A percentile compares a stretch with the other conserved stretches of the same genome.
Conservation (phyloP, 1,140 invertebrate genomes). For the Atta cephalotes region DNA sequence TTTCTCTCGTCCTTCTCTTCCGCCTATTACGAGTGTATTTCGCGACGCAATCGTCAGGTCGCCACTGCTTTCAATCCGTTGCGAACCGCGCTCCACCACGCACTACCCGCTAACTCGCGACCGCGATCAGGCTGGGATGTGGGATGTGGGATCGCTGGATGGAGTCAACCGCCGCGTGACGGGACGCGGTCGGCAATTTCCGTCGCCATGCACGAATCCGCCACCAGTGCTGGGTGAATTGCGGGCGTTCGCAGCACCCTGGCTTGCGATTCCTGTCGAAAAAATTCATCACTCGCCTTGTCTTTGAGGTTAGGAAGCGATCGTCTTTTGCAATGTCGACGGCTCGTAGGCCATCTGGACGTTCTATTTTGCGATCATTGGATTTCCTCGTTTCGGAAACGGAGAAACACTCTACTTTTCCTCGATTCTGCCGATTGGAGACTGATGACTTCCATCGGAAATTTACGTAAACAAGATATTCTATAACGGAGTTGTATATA, state of each 20-base stretch:
- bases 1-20: not conserved
- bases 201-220: slow-evolving; percentile 32
- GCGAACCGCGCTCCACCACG: slow-evolving; percentile 66
- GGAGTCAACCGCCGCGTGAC: slow-evolving; percentile 70
- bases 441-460: not conserved
- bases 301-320: not conserved
- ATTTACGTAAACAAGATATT: not conserved
- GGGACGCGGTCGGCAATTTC: slow-evolving; percentile 60
- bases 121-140: slow-evolving; percentile 61
- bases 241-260: slow-evolving; percentile 38
- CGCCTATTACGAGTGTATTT: slow-evolving; percentile 8
- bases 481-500: not conserved
- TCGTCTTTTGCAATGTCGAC: not conserved
- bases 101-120: slow-evolving; percentile 57
- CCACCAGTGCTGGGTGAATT: slow-evolving; percentile 50
- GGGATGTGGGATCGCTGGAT: slow-evolving; percentile 25
- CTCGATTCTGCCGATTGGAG: not conserved
- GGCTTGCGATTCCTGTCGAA: not conserved
- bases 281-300: no score
- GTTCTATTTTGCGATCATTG: not conserved
- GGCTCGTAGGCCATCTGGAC: no score
- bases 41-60: slow-evolving; percentile 1
- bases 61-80: slow-evolving; percentile 43
- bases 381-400: not conserved
- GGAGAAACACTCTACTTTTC: not conserved